Evolutionary conservation across 2,888 invertebrate species (phyloP).

Genomic region (Leptarthrus brevirostris): DNA sequence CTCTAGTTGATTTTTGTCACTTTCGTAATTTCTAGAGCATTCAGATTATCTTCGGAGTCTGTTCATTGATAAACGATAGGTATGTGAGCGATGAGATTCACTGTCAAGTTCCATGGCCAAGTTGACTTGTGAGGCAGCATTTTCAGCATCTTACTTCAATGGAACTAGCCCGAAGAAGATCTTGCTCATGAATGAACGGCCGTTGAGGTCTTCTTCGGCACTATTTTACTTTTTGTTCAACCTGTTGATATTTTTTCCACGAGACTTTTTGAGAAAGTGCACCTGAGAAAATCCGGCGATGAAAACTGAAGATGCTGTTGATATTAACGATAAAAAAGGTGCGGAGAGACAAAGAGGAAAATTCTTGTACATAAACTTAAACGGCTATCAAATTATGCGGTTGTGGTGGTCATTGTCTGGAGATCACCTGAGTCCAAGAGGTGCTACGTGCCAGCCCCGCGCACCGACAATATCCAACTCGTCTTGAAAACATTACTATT

Average conservation of each 20-base stretch:
- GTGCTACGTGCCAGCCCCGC: conserved; percentile 22
- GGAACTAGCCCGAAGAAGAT: conserved; percentile 1
- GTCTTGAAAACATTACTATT: conserved; percentile 30
- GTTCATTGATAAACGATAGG: background rate
- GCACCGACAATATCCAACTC: background rate
- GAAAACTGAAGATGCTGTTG: conserved; percentile 45
- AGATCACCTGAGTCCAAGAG: background rate
- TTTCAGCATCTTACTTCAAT: background rate
- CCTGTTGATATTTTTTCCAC: conserved; percentile 8
- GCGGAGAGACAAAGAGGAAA: background rate
- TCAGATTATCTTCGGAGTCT: too few relatives aligned
- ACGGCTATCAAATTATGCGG: conserved; percentile 11
- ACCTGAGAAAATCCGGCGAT: conserved; percentile 42
- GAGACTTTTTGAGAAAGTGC: conserved; percentile 38
- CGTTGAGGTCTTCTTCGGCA: background rate
- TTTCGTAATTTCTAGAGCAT: conserved; percentile 21
- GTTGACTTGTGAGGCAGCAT: background rate
- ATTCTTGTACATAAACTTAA: conserved; percentile 40
- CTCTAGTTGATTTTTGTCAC: conserved; percentile 32
- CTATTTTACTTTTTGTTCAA: conserved; percentile 22
- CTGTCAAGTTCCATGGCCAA: background rate
- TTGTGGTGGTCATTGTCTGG: conserved; percentile 39
- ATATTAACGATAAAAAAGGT: background rate
- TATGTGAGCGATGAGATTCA: background rate
- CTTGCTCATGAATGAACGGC: background rate